Evolutionary conservation across 2,797 vertebrate species (phyloP).

Genomic region (Acipenser oxyrinchus): DNA sequence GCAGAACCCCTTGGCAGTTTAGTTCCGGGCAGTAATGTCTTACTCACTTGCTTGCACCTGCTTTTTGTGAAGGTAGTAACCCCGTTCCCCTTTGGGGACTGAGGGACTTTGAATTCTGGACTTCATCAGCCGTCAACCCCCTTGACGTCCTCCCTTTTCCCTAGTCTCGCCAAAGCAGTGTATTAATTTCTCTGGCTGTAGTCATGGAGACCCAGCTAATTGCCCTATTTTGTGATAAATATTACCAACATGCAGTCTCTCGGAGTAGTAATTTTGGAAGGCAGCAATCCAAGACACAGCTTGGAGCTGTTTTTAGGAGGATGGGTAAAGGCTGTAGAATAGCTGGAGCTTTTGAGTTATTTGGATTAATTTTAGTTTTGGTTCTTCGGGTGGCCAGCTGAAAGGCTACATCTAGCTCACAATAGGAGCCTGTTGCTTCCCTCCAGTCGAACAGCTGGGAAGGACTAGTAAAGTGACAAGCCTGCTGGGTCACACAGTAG

Average conservation of each 20-base stretch:
- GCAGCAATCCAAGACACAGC: no score
- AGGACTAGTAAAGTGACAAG: no score
- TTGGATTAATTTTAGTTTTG: no score
- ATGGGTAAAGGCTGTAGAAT: no score
- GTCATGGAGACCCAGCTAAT: slow-evolving; percentile 15
- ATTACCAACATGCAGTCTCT: neutral
- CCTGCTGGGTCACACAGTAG: no score
- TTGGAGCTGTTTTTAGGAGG: no score
- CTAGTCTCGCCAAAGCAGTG: slow-evolving; percentile 4
- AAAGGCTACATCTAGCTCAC: no score
- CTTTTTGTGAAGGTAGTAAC: slow-evolving; percentile 14
- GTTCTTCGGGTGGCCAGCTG: no score
- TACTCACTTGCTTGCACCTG: slow-evolving; percentile 11
- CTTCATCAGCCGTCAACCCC: slow-evolving; percentile 11
- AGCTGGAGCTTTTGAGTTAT: no score
- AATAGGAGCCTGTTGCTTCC: no score
- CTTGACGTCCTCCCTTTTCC: neutral
- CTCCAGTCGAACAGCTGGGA: no score
- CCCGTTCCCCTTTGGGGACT: slow-evolving; percentile 1
- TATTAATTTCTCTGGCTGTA: slow-evolving; percentile 11
- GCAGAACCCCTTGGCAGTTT: neutral
- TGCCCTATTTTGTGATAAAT: slow-evolving; percentile 13
- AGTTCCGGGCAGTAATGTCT: neutral
- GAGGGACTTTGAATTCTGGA: slow-evolving; percentile 2
- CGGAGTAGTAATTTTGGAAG: neutral